Conservation (phyloP, 1,140 invertebrate species). For the Dryas iulia region DNA sequence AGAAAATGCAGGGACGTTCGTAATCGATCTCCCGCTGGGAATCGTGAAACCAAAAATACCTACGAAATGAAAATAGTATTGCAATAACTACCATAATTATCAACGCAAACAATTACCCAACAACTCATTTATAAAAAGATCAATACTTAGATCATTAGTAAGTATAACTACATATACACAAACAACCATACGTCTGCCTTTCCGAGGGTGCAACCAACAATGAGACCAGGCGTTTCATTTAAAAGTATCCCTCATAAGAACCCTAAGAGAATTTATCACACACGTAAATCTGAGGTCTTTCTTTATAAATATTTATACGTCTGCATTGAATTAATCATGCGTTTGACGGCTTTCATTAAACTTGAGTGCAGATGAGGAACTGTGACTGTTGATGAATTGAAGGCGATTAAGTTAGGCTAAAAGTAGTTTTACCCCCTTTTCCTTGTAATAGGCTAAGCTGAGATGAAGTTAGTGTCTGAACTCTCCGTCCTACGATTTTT, state of each 20-base stretch:
- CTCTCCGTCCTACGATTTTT: too few species aligned
- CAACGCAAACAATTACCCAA: too few species aligned
- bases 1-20: too few species aligned
- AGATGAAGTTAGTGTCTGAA: too few species aligned
- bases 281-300: not conserved
- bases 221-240: not conserved
- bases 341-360: not conserved
- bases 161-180: not conserved
- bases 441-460: too few species aligned
- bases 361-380: not conserved
- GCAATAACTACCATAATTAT: too few species aligned
- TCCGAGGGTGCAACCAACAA: not conserved
- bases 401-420: too few species aligned
- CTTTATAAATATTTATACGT: not conserved
- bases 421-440: too few species aligned
- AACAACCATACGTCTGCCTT: not conserved
- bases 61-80: too few species aligned
- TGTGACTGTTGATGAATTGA: not conserved
- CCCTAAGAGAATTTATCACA: constrained; percentile 1
- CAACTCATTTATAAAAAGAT: not conserved
- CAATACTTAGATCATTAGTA: not conserved
- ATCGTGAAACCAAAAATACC: too few species aligned
- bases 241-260: not conserved
- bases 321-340: not conserved
- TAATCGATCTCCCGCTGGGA: too few species aligned